Conservation (phyloP, 2,113 vertebrate species). For the Lynx canadensis region DNA sequence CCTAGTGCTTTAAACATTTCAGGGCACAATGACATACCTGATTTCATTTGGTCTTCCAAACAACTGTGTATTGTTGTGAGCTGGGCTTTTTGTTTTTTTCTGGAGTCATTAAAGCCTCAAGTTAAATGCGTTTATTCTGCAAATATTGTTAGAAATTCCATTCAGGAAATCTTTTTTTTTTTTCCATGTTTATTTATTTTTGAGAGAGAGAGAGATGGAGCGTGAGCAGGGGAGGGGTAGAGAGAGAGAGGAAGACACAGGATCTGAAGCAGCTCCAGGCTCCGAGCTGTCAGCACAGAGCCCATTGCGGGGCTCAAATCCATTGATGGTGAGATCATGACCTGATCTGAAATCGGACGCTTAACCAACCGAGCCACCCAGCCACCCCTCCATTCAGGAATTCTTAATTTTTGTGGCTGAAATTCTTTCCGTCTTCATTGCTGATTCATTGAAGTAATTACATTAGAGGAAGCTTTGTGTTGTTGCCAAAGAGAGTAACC, state of each 20-base stretch:
- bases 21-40: background rate
- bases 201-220: no score
- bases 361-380: no score
- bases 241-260: no score
- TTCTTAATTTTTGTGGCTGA: constrained; percentile 13
- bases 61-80: background rate
- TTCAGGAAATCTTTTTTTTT: background rate
- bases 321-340: no score
- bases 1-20: background rate
- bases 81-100: background rate
- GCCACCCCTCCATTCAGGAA: background rate
- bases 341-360: no score
- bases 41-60: background rate
- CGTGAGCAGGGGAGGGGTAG: no score
- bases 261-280: no score
- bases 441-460: constrained; percentile 23
- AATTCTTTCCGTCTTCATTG: constrained; percentile 27
- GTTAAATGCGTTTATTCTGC: background rate
- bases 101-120: background rate
- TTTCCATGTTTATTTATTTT: no score
- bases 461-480: background rate
- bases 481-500: background rate
- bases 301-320: fast-evolving
- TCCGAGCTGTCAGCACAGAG: no score
- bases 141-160: constrained; percentile 6